Evolutionary conservation across 2,797 vertebrate species (phyloP).

Genomic region (Acanthurus leucopareius): DNA sequence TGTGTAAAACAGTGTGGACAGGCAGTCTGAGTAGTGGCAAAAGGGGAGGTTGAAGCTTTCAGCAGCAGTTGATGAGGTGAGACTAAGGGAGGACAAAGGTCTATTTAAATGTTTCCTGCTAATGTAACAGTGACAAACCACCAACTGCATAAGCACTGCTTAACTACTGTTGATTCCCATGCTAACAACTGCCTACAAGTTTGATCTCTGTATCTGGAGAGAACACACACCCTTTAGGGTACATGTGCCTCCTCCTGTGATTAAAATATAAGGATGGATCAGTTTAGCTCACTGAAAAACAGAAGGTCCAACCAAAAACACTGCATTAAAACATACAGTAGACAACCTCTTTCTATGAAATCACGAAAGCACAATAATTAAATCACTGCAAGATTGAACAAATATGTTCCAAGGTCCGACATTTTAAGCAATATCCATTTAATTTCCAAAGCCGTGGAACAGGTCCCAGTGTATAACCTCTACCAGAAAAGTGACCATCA

Average conservation of each 20-base stretch:
- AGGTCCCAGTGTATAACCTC: neutral
- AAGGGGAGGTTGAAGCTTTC: slow-evolving; percentile 42
- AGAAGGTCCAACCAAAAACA: neutral
- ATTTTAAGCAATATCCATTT: neutral
- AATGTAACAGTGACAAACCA: slow-evolving; percentile 6
- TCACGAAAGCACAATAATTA: neutral
- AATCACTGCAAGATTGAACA: neutral
- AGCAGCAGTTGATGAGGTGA: slow-evolving; percentile 41
- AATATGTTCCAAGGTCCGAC: neutral
- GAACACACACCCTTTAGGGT: neutral
- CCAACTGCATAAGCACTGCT: neutral
- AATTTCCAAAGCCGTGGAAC: neutral
- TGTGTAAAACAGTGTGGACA: slow-evolving; percentile 41
- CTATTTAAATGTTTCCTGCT: slow-evolving; percentile 56
- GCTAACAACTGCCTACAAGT: neutral
- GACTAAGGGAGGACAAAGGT: slow-evolving; percentile 50
- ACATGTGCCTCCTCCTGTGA: neutral
- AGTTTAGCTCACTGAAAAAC: neutral
- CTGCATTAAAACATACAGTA: neutral
- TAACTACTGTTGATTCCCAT: neutral
- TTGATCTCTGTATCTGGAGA: neutral
- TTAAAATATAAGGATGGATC: neutral
- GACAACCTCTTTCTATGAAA: neutral
- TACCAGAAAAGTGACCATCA: neutral
- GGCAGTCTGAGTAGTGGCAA: slow-evolving; percentile 14